Conservation (phyloP, 2,797 vertebrate species). For the Hydrophis major region DNA sequence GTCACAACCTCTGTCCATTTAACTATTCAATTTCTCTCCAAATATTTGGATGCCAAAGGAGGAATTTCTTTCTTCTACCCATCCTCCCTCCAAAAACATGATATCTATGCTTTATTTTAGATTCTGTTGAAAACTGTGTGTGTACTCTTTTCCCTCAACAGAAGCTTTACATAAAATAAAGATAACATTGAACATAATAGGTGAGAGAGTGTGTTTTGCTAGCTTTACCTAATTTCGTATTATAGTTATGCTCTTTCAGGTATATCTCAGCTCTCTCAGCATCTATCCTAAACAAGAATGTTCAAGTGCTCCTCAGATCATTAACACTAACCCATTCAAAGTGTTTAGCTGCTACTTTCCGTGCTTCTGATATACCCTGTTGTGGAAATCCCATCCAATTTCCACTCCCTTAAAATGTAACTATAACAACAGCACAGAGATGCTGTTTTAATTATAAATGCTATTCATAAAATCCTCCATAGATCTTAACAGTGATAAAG, state of each 20-base stretch:
- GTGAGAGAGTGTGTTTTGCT: not conserved
- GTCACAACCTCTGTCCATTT: not conserved
- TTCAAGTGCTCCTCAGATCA: not conserved
- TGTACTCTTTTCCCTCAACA: not conserved
- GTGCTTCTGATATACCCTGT: not conserved
- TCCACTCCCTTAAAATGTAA: slow-evolving; percentile 19
- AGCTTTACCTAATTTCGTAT: not conserved
- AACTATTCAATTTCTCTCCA: not conserved
- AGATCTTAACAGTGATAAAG: not conserved
- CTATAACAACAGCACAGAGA: not conserved
- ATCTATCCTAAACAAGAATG: not conserved
- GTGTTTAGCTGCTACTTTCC: not conserved
- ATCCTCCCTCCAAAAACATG: not conserved
- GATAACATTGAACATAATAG: no score
- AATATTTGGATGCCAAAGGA: not conserved
- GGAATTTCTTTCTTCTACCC: not conserved
- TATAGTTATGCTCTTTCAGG: not conserved
- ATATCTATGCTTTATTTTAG: not conserved
- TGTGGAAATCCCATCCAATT: not conserved
- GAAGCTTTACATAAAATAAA: not conserved
- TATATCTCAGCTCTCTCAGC: not conserved
- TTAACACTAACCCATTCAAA: not conserved
- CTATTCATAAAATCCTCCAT: not conserved
- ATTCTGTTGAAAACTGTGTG: not conserved
- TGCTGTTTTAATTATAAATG: not conserved